These are phyloP conservation scores for Pomacea canaliculata DNA, from an alignment of 2,888 invertebrate species.

Conservation along the genomic window DNA sequence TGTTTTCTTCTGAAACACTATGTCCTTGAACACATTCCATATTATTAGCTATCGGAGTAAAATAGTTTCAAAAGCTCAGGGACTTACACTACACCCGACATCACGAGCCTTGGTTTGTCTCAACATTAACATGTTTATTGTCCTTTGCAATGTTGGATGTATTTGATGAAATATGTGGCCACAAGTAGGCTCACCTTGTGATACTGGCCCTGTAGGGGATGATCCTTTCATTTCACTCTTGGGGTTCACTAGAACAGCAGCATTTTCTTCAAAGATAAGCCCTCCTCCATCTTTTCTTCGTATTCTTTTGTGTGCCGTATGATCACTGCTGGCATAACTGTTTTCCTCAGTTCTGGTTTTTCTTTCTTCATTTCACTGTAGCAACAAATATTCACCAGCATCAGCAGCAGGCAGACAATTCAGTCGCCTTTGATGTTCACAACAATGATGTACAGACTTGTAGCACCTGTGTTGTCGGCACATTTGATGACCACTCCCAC, in stretches of 20 bases:
- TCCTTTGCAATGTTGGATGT: constrained; percentile 96
- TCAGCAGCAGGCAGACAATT: constrained; percentile 98
- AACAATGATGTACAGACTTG: constrained; percentile 98
- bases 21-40: too few relatives aligned
- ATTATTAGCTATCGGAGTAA: too few relatives aligned
- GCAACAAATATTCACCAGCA: constrained; percentile 98
- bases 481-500: constrained; percentile 99
- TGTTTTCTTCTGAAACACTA: too few relatives aligned
- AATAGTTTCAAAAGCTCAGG: too few relatives aligned
- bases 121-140: not conserved
- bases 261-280: constrained; percentile 99
- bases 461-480: constrained; percentile 99
- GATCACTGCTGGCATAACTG: constrained; percentile 99
- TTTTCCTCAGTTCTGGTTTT: constrained; percentile 99
- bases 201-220: constrained; percentile 99
- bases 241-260: constrained; percentile 99
- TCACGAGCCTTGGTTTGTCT: too few relatives aligned
- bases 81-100: too few relatives aligned
- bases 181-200: constrained; percentile 99
- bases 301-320: constrained; percentile 97
- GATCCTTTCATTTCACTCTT: constrained; percentile 99
- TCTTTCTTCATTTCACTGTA: constrained; percentile 99
- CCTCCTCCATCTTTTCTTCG: constrained; percentile 99
- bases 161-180: constrained; percentile 99
- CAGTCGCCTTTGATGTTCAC: constrained; percentile 96